Percentiles rank a stretch among this genome's conserved stretches.
Evolutionary conservation across 2,888 invertebrate genomes (phyloP).

Genomic region (Amphipoea lucens): DNA sequence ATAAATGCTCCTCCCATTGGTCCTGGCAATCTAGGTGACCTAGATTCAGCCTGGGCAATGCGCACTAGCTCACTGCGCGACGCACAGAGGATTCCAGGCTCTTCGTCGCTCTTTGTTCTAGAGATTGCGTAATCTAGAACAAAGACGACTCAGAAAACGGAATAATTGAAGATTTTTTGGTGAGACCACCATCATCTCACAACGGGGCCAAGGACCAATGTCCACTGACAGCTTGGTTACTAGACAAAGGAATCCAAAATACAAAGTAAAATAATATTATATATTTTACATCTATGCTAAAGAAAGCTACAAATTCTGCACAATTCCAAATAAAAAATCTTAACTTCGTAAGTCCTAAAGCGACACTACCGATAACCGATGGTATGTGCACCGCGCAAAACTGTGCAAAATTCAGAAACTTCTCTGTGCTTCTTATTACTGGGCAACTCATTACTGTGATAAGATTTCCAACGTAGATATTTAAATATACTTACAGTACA

Average conservation of each 20-base stretch:
- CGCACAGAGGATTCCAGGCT: not conserved
- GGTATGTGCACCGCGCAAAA: constrained; percentile 22
- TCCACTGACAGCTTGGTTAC: not conserved
- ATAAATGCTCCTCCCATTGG: constrained; percentile 10
- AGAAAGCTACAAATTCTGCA: constrained; percentile 4
- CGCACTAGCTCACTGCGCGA: constrained; percentile 22
- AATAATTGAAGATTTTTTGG: not conserved
- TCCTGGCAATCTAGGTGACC: constrained; percentile 4
- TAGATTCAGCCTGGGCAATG: constrained; percentile 24
- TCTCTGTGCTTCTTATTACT: not conserved
- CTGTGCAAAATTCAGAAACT: constrained; percentile 16
- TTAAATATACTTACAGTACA: not conserved
- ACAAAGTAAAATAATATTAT: not conserved
- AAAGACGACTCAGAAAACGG: not conserved
- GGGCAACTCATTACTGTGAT: constrained; percentile 1
- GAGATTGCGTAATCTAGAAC: not conserved
- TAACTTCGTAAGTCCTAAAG: not conserved
- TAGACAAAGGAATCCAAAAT: not conserved
- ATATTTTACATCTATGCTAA: not conserved
- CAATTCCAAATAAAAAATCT: not conserved
- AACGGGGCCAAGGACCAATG: not conserved
- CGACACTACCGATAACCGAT: not conserved
- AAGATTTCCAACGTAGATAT: not conserved
- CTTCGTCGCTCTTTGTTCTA: not conserved
- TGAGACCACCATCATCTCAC: not conserved